Base-by-base conservation (phyloP, 2,113 vertebrate species). In the Tautogolabrus adspersus region DNA sequence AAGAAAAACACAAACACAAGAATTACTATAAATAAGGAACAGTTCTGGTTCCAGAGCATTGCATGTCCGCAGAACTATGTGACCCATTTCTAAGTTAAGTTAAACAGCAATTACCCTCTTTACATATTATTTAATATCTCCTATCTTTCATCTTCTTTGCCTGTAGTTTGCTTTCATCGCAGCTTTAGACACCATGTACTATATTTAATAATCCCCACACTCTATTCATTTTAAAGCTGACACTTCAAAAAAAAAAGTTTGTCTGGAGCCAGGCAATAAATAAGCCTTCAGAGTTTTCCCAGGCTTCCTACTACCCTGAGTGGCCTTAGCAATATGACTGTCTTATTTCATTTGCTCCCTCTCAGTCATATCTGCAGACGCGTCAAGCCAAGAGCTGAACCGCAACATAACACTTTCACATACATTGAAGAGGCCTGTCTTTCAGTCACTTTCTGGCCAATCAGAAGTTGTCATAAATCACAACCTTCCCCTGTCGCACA, bases 1-100 rank as follows among this genome's bases (percentile, higher is more conserved):
- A 87, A 90, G 62, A 93, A 61, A 85, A 38, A 81, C n/a, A 88
- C 21, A 73, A 75, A 51, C 75, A 30, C 58, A 46, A 30, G 12
- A 5, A 16, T 46, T 12, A 46, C 4, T 12, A 12, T 5, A 12
- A 46, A 12, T 3, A 12, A 5, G 44, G 11, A 4, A 34, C 30
- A 34, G 6, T 6, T 46, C 2, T 15, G 13, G 13, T 46, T 46
- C 12, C 11, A 46, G 13, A 12, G 4, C 44, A 46, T 16, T 16
- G 11, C 13, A 46, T 15, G 44, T 42, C 40, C 11, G 40, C 2
- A 3, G 40, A 42, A 42, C 4, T 6, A 11, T 42, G 40, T 11
- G 40, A 52, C 8, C 16, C 52, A 75, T 75, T 46, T 57, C 2
- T 23, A 4, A 8, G 38, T 40, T 42, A 57, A 54, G 40, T 61